phyloP scores from a whole-genome alignment of 2,888 invertebrate species.

The Drosophila kokeensis region DNA sequence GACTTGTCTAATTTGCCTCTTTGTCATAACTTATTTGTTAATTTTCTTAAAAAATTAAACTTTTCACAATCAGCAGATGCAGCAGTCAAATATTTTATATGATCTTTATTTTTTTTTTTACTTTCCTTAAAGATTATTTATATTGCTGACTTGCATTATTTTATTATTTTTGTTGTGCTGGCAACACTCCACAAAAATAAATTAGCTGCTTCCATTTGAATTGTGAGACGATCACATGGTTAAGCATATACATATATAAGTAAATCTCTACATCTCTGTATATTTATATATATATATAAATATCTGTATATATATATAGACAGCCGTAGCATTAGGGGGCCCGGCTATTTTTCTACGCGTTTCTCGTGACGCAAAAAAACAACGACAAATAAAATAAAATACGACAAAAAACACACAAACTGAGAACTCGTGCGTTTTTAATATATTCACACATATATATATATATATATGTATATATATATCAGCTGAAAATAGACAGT shows the following conservation, averaged over 20 bases:
- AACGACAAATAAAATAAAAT: constrained; percentile 25
- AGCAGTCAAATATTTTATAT: constrained; percentile 36
- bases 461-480: neutral
- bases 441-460: neutral
- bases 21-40: constrained; percentile 21
- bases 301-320: constrained; percentile 16
- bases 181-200: constrained; percentile 49
- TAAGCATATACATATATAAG: neutral
- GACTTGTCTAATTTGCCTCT: neutral
- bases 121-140: constrained; percentile 15
- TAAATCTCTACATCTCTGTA: neutral
- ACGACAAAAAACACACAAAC: neutral
- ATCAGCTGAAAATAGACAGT: constrained; percentile 61
- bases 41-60: neutral
- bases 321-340: constrained; percentile 56
- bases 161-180: constrained; percentile 54
- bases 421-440: constrained; percentile 17
- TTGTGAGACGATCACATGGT: constrained; percentile 24
- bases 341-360: constrained; percentile 46
- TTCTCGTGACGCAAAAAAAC: constrained; percentile 60
- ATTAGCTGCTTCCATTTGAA: constrained; percentile 40
- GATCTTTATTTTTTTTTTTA: constrained; percentile 11
- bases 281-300: constrained; percentile 11
- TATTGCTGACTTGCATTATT: constrained; percentile 23
- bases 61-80: constrained; percentile 47